These are phyloP conservation scores for Lepidocyrtoides sp. DNA, from an alignment of 2,888 invertebrate genomes.

Conservation along the genomic window DNA sequence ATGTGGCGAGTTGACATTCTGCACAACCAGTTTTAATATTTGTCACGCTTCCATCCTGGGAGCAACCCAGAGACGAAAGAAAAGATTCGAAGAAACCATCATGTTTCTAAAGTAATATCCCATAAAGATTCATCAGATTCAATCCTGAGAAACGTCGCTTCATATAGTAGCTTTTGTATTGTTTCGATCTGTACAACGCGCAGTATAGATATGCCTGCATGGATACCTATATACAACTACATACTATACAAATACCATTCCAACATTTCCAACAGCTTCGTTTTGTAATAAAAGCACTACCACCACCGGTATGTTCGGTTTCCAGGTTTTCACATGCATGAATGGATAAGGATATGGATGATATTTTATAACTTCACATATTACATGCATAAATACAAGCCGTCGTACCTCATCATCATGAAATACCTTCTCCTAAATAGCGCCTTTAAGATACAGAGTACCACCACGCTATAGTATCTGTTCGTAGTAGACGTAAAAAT, in stretches of 20 bases:
- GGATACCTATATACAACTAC: neutral
- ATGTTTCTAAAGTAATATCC: slow-evolving; percentile 67
- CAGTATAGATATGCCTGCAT: too few relatives aligned
- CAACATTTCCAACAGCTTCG: too few relatives aligned
- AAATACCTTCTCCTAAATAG: slow-evolving; percentile 17
- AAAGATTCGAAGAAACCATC: slow-evolving; percentile 22
- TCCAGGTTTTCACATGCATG: slow-evolving; percentile 40
- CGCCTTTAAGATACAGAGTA: neutral
- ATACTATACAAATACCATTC: too few relatives aligned
- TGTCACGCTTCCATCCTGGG: slow-evolving; percentile 64
- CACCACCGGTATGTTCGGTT: slow-evolving; percentile 45
- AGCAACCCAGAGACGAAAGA: slow-evolving; percentile 31
- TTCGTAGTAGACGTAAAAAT: neutral
- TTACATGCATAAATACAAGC: slow-evolving; percentile 55
- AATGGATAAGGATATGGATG: slow-evolving; percentile 40
- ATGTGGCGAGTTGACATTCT: slow-evolving; percentile 29
- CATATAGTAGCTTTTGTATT: slow-evolving; percentile 2
- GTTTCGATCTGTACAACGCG: neutral
- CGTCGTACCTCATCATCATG: slow-evolving; percentile 16
- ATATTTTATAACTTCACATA: slow-evolving; percentile 49
- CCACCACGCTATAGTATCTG: neutral
- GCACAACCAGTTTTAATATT: slow-evolving; percentile 67
- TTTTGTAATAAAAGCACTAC: neutral
- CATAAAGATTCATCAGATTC: slow-evolving; percentile 73
- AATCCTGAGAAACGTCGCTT: slow-evolving; percentile 42